Conservation (phyloP, 2,888 invertebrate genomes). For the Apamea monoglypha region DNA sequence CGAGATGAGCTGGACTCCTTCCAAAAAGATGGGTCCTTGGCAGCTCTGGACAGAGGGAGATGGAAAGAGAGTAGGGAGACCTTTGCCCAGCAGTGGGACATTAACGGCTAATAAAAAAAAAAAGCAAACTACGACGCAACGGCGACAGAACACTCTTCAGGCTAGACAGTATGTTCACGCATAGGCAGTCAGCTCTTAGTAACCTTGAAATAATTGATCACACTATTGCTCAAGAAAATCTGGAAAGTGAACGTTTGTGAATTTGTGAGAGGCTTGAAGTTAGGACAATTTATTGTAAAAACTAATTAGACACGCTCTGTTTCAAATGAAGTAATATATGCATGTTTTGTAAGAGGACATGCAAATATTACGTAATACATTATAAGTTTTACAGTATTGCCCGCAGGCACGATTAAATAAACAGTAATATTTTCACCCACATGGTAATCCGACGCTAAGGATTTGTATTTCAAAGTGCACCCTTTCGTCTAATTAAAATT, state of each 20-base stretch:
- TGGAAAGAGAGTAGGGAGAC: too few relatives aligned
- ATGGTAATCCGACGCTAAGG: neutral
- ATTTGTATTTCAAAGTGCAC: slow-evolving; percentile 2
- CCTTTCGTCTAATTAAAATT: slow-evolving; percentile 6
- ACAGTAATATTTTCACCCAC: neutral
- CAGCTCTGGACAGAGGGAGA: neutral
- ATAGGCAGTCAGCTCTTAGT: slow-evolving; percentile 25
- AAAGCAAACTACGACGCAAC: neutral
- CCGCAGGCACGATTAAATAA: neutral
- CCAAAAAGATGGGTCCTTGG: neutral
- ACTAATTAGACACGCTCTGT: slow-evolving; percentile 62
- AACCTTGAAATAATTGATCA: slow-evolving; percentile 31
- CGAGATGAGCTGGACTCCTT: neutral
- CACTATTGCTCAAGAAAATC: slow-evolving; percentile 20
- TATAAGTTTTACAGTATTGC: neutral
- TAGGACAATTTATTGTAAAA: slow-evolving; percentile 40
- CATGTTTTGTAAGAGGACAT: slow-evolving; percentile 18
- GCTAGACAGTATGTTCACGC: slow-evolving; percentile 8
- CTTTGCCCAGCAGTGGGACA: too few relatives aligned
- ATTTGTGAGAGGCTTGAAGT: slow-evolving; percentile 25
- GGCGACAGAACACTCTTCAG: neutral
- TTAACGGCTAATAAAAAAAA: neutral
- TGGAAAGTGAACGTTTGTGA: slow-evolving; percentile 43
- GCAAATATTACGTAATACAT: slow-evolving; percentile 7
- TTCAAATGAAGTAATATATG: slow-evolving; percentile 35